Conservation (phyloP, 2,113 vertebrate species). For the Axis porcinus region DNA sequence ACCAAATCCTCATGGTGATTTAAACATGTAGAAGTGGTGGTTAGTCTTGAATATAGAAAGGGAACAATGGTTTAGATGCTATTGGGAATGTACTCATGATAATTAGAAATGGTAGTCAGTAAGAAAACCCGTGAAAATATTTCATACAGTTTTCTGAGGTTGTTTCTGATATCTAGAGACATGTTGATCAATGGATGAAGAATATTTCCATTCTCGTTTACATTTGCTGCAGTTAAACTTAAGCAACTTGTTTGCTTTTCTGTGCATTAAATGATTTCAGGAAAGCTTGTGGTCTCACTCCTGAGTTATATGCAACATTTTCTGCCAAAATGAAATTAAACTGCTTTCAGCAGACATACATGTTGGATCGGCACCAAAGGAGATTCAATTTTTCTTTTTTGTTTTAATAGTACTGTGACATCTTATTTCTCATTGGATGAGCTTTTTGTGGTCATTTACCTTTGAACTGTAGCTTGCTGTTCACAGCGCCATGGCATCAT, state of each 20-base stretch:
- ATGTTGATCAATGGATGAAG: not conserved
- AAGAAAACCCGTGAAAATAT: not conserved
- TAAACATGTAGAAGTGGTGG: not conserved
- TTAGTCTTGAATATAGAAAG: not conserved
- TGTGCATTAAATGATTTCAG: not conserved
- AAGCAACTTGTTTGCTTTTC: slow-evolving; percentile 15
- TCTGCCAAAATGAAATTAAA: slow-evolving; percentile 25
- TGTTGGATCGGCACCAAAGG: not conserved
- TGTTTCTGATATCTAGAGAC: not conserved
- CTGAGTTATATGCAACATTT: not conserved
- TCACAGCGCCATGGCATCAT: not conserved
- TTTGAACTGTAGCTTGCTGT: not conserved
- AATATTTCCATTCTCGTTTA: not conserved
- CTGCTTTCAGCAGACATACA: not conserved
- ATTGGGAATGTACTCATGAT: not conserved
- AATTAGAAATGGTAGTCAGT: not conserved
- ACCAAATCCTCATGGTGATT: not conserved
- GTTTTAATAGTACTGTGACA: not conserved
- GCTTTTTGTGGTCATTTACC: not conserved
- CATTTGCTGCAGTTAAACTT: not conserved
- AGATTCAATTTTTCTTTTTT: not conserved
- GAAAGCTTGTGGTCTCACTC: not conserved
- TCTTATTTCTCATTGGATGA: not conserved
- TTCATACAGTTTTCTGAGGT: not conserved
- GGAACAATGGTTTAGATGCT: not conserved